Evolutionary conservation across 2,113 vertebrate genomes (phyloP), one percentile per base, ranked within the genome.

Genomic region (Oryzias woworae): DNA sequence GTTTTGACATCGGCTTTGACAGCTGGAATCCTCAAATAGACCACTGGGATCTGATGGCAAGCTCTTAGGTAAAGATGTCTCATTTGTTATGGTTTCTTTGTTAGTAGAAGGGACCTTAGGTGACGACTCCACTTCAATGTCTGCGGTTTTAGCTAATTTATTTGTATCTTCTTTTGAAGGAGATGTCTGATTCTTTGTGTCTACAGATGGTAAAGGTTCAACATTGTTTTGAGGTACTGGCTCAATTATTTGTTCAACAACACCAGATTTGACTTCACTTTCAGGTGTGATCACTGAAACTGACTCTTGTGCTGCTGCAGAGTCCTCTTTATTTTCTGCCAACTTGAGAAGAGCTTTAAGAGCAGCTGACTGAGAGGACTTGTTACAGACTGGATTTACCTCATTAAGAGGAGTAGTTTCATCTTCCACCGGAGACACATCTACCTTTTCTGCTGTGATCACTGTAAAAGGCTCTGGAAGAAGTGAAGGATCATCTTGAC

Each of bases 241-340:
- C 46, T 71, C 55, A 10, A 42, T 36, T 14, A 48, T 61, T 52
- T 66, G 66, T 48, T 80, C 8, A 2, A 66, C 53, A 65, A 42
- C 44, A 49, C 17, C 3, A 7, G 46, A 18, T 15, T 70, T 53
- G 18, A 67, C 5, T 49, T 69, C 16, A n/a, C 13, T 0, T 18
- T 53, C 71, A 24, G 46, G 24, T 50, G 1, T 18, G 14, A 17
- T 45, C 16, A 66, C 7, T 16, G 53, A 45, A 71, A 18, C 18
- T 0, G 1, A 2, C 46, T 79, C 53, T 49, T n/a, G 1, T 6
- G 31, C 20, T 12, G 31, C n/a, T 42, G 61, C 43, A 53, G 28
- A 7, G 20, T 57, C 23, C 0, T 49, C 42, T 36, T 42, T 3
- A 51, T 4, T 1, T 36, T 69, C 43, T 10, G 16, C 51, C 62